These are phyloP conservation scores for Simalia tracyae DNA, from an alignment of 2,797 vertebrate species.

Conservation along the genomic window DNA sequence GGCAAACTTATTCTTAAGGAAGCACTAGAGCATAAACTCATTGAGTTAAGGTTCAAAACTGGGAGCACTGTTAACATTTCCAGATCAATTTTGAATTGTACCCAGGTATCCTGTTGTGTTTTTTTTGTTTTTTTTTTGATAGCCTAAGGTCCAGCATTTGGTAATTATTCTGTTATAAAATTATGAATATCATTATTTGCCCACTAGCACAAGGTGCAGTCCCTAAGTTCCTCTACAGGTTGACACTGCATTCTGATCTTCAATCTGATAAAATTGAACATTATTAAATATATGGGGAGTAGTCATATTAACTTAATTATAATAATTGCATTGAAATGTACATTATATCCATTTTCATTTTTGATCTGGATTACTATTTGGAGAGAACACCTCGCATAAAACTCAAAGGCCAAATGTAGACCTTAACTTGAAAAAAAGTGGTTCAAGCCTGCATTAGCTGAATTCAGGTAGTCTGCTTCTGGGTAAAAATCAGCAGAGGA, in stretches of 20 bases:
- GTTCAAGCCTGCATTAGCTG: background rate
- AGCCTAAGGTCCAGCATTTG: background rate
- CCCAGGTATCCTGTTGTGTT: background rate
- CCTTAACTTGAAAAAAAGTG: too few relatives aligned
- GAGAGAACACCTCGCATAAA: too few relatives aligned
- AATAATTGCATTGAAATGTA: too few relatives aligned
- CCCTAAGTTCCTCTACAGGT: background rate
- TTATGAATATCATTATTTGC: background rate
- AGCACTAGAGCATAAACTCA: background rate
- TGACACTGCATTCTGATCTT: background rate
- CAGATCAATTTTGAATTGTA: background rate
- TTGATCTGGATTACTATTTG: too few relatives aligned
- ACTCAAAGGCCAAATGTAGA: background rate
- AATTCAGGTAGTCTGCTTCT: background rate
- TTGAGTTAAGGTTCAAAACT: background rate
- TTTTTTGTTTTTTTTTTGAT: background rate
- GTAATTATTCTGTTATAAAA: background rate
- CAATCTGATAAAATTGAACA: background rate
- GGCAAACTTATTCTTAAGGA: background rate
- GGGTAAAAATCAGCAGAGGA: background rate
- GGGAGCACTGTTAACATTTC: background rate
- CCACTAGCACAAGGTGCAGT: background rate
- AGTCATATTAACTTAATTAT: background rate
- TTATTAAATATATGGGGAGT: background rate
- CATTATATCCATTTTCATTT: too few relatives aligned